Evolutionary conservation across 2,797 vertebrate genomes (phyloP).

Genomic region (Lacerta bilineata): DNA sequence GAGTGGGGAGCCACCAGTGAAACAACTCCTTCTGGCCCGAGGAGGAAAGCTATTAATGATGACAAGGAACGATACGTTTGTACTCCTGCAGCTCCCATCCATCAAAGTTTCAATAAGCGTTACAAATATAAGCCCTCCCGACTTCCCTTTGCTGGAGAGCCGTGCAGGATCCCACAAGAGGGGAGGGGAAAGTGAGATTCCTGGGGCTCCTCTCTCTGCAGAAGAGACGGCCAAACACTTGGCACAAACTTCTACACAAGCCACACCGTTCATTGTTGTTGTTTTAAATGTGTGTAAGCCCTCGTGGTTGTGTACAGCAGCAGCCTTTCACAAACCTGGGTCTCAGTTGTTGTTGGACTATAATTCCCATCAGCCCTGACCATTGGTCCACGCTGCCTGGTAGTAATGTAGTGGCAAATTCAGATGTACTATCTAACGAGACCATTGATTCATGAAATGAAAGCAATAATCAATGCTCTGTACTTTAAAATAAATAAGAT

Average conservation of each 20-base stretch:
- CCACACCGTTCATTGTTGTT: too few relatives aligned
- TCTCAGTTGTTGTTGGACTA: too few relatives aligned
- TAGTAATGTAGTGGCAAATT: too few relatives aligned
- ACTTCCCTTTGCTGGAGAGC: not conserved
- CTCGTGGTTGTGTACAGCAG: not conserved
- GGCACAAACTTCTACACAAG: not conserved
- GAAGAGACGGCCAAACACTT: too few relatives aligned
- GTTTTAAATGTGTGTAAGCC: not conserved
- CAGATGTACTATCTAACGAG: too few relatives aligned
- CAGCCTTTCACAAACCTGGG: too few relatives aligned
- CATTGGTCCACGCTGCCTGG: too few relatives aligned
- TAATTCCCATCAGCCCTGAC: too few relatives aligned
- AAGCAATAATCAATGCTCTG: too few relatives aligned
- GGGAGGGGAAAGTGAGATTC: not conserved
- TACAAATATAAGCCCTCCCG: not conserved
- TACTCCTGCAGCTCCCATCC: slow-evolving; percentile 41
- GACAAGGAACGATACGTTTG: not conserved
- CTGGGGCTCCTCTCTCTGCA: not conserved
- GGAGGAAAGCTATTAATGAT: slow-evolving; percentile 49
- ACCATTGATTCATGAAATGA: too few relatives aligned
- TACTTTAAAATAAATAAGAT: too few relatives aligned
- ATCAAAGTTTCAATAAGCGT: not conserved
- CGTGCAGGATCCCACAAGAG: not conserved
- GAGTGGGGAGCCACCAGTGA: slow-evolving; percentile 56
- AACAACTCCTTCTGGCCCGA: not conserved